phyloP scores from a whole-genome alignment of 2,888 invertebrate species.

The Macrophya alboannulata region DNA sequence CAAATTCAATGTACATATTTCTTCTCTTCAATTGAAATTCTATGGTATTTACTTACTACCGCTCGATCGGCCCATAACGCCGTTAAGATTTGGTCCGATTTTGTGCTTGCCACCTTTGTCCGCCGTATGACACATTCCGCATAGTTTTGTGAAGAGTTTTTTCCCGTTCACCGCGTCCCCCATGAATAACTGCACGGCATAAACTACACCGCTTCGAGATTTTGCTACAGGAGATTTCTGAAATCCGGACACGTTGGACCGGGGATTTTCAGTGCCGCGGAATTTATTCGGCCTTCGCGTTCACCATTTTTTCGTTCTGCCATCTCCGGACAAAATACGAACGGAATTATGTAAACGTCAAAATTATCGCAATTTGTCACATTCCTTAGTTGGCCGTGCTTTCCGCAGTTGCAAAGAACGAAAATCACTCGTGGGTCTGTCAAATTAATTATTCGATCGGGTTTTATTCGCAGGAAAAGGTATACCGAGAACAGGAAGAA shows the following conservation, averaged over 20 bases:
- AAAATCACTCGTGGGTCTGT: background rate
- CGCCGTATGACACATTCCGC: conserved; percentile 87
- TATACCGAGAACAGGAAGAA: conserved; percentile 87
- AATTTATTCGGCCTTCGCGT: background rate
- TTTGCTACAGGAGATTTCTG: background rate
- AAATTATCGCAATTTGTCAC: background rate
- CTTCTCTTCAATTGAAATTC: background rate
- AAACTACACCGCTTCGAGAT: background rate
- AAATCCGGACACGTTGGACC: background rate
- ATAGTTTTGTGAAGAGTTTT: conserved; percentile 85
- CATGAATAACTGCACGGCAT: conserved; percentile 69
- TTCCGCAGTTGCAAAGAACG: background rate
- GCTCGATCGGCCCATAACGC: conserved; percentile 82
- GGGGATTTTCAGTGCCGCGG: background rate
- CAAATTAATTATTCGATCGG: background rate
- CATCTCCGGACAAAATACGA: background rate
- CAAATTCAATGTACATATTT: background rate
- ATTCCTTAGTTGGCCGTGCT: background rate
- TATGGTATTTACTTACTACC: conserved; percentile 68
- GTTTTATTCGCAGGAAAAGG: conserved; percentile 81
- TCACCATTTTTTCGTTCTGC: background rate
- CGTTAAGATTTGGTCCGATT: conserved; percentile 87
- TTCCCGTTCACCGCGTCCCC: conserved; percentile 87
- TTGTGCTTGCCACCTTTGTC: conserved; percentile 86
- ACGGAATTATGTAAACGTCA: background rate